Percentiles rank a stretch among this genome's conserved stretches.
Conservation (phyloP, 2,113 vertebrate genomes). For the Anolis sagrei region DNA sequence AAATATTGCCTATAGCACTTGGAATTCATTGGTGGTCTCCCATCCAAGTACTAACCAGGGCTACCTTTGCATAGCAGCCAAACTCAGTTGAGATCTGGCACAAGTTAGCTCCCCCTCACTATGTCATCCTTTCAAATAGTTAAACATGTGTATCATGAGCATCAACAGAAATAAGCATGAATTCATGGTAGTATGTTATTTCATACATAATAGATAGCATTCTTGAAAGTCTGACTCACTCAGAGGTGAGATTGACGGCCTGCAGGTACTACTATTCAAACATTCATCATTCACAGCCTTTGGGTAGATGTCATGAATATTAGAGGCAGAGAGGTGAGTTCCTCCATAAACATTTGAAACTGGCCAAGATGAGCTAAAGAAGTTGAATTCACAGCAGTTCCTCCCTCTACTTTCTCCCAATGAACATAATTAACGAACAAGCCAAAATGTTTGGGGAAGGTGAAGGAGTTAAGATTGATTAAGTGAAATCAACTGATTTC, state of each 20-base stretch:
- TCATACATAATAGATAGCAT: background rate
- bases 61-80: too few relatives aligned
- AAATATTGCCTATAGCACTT: too few relatives aligned
- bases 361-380: conserved; percentile 9
- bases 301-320: background rate
- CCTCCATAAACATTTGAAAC: background rate
- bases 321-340: rapidly evolving
- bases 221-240: background rate
- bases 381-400: background rate
- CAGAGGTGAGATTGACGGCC: background rate
- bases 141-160: background rate
- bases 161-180: rapidly evolving
- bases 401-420: background rate
- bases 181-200: rapidly evolving
- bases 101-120: too few relatives aligned
- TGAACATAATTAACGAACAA: background rate
- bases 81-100: too few relatives aligned
- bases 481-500: background rate
- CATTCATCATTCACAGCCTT: background rate
- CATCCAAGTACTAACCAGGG: too few relatives aligned
- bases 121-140: too few relatives aligned
- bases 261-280: background rate
- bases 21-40: too few relatives aligned
- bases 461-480: rapidly evolving
- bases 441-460: background rate